These are phyloP conservation scores for Plecturocebus donacophilus DNA, from an alignment of 2,113 vertebrate genomes.

Conservation along the genomic window DNA sequence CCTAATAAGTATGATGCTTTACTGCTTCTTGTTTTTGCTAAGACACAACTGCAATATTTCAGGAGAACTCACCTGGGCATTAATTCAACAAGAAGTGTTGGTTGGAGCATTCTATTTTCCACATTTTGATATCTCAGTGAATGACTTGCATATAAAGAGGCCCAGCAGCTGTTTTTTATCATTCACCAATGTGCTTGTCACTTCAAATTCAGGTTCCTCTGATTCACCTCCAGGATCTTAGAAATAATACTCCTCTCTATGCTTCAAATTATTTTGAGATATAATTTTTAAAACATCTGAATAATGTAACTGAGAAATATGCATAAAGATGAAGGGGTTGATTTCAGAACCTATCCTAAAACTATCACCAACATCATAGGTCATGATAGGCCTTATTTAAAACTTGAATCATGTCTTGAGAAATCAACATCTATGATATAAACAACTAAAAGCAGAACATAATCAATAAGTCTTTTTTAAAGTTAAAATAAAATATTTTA, in stretches of 20 bases:
- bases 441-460: background rate
- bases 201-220: constrained; percentile 66
- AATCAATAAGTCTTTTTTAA: background rate
- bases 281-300: constrained; percentile 36
- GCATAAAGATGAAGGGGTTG: background rate
- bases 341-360: constrained; percentile 50
- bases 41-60: constrained; percentile 84
- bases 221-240: constrained; percentile 64
- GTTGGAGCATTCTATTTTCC: constrained; percentile 82
- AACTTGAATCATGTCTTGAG: background rate
- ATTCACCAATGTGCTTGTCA: constrained; percentile 72
- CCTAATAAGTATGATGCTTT: constrained; percentile 87
- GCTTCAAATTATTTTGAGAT: constrained; percentile 49
- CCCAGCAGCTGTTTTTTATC: constrained; percentile 78
- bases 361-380: background rate
- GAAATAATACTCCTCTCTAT: constrained; percentile 59
- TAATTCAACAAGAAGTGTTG: constrained; percentile 83
- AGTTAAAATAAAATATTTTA: background rate
- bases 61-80: constrained; percentile 85
- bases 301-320: background rate
- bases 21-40: constrained; percentile 86
- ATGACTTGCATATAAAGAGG: constrained; percentile 84
- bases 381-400: constrained; percentile 18
- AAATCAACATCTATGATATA: background rate
- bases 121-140: constrained; percentile 81